Percentiles rank a stretch among this genome's conserved stretches.
These are phyloP conservation scores for Antheraea pernyi DNA, from an alignment of 1,140 invertebrate genomes.

Conservation along the genomic window DNA sequence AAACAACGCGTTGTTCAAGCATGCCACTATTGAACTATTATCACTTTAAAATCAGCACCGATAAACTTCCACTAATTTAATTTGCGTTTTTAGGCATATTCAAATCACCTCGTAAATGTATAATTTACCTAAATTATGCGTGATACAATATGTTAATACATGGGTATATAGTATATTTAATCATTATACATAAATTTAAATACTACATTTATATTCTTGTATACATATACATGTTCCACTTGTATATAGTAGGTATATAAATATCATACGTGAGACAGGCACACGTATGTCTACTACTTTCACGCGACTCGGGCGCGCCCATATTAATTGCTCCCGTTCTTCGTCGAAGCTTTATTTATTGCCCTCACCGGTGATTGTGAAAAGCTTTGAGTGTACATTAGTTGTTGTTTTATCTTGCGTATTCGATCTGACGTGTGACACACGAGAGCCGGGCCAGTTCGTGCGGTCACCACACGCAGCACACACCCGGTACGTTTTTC, in stretches of 20 bases:
- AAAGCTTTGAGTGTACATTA: conserved; percentile 72
- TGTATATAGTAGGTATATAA: neutral
- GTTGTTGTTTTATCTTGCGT: conserved; percentile 65
- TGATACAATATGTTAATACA: too few relatives aligned
- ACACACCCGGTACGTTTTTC: conserved; percentile 27
- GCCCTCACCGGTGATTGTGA: conserved; percentile 66
- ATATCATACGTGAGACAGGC: neutral
- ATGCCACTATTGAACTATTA: too few relatives aligned
- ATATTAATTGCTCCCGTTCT: conserved; percentile 78
- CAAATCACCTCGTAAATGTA: too few relatives aligned
- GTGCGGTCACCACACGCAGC: conserved; percentile 20
- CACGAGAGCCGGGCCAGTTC: conserved; percentile 36
- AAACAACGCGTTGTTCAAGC: too few relatives aligned
- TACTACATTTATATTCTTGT: too few relatives aligned
- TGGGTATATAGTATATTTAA: too few relatives aligned
- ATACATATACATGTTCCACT: neutral
- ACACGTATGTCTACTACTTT: conserved; percentile 58
- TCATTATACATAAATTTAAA: too few relatives aligned
- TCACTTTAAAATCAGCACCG: too few relatives aligned
- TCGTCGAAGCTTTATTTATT: conserved; percentile 76
- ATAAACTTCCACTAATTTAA: too few relatives aligned
- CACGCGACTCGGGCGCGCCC: conserved; percentile 67
- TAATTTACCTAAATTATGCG: too few relatives aligned
- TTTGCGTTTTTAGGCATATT: too few relatives aligned
- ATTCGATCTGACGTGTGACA: conserved; percentile 64